Base-by-base conservation (phyloP, 2,797 vertebrate genomes). In the Chrysocyon brachyurus region DNA sequence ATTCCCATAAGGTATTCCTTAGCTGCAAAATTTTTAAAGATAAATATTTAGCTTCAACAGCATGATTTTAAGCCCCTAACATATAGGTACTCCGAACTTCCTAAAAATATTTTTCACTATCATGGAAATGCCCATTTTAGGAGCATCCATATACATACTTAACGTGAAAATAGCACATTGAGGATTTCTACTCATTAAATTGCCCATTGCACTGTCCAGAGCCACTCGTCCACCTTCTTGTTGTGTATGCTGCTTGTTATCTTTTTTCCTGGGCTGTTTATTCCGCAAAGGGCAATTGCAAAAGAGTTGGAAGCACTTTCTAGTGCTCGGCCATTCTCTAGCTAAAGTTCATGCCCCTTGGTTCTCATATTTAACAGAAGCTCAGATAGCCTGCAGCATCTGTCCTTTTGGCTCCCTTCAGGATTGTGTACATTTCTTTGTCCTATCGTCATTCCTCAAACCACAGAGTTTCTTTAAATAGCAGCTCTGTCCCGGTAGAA, bases 341-440 rank as follows among this genome's bases (percentile, higher is more conserved):
- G 98, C 97, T 97, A 92, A 98, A 98, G 99, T 99, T 99, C 99
- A 98, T 98, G 98, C 98, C 99, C 98, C 98, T 98, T 98, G 98
- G 98, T 99, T 98, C 98, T 98, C 98, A 95, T 98, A 97, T 98
- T 99, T 99, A 99, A 98, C 98, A 98, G 98, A 97, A 97, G 98
- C 98, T 98, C 98, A 98, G 98, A 99, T 99, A 98, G 98, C 99
- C 99, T 98, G 98, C 97, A 99, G 99, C 99, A 98, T 98, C 98
- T 98, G 97, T 99, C 98, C 98, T 98, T 97, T 97, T 88, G 85
- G 97, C 94, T 98, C 98, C 98, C 98, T 98, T 98, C 98, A 99
- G 99, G 97, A 98, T 96, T 99, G 97, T 98, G 96, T 98, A 97
- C 97, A 98, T 97, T 98, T 98, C 98, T 98, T 99, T 98, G 98